Conservation (phyloP, 30 jellyfish, hydroid and myxozoan species). For the Rhopilema esculentum region DNA sequence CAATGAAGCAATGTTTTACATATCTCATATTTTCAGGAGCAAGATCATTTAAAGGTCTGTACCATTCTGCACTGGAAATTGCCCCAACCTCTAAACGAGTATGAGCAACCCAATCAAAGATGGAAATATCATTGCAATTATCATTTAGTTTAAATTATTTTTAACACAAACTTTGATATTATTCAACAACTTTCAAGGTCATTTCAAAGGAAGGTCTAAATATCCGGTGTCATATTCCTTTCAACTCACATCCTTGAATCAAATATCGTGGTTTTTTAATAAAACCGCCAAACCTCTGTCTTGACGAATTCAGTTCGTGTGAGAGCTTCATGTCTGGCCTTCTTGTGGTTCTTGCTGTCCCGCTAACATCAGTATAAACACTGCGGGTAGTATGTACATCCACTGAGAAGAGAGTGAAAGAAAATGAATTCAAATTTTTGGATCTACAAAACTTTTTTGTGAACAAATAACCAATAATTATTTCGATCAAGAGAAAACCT, state of each 20-base stretch:
- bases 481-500: too few species aligned
- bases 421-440: background rate
- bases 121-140: background rate
- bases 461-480: too few species aligned
- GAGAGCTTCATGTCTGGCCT: constrained; percentile 47
- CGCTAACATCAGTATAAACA: constrained; percentile 85
- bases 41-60: background rate
- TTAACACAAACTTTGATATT: background rate
- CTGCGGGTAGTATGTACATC: constrained; percentile 97
- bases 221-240: too few species aligned
- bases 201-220: background rate
- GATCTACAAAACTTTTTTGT: too few species aligned
- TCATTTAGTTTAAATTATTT: too few species aligned
- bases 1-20: too few species aligned
- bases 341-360: constrained; percentile 94
- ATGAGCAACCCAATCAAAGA: too few species aligned
- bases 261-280: background rate
- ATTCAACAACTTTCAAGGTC: background rate
- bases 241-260: background rate
- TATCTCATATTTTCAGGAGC: background rate
- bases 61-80: too few species aligned
- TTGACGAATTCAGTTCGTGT: background rate
- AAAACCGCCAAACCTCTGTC: too few species aligned
- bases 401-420: constrained; percentile 75
- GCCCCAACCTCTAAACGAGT: too few species aligned